Evolutionary conservation across 2,888 invertebrate species (phyloP), one percentile per base, ranked within the genome.

Genomic region (Aphodius granarius): DNA sequence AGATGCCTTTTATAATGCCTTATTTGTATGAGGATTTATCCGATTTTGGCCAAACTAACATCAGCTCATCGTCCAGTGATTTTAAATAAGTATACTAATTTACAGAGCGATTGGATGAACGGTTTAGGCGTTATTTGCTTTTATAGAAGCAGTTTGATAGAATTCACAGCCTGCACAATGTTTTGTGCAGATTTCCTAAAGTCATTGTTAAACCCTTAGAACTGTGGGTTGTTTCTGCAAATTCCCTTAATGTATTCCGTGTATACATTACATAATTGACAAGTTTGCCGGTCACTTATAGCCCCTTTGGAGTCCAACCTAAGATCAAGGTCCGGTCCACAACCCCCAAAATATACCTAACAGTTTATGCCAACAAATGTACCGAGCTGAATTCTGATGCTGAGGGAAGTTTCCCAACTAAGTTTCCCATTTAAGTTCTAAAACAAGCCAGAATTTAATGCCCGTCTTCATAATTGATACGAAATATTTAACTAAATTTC

Each of bases 301-400:
- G 43, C 43, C 43, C 6, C n/a, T n/a, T n/a, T 9, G 13, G 13
- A 13, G 43, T 43, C 43, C 43, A 3, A 6, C 43, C 43, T 43
- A 43, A 43, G 43, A 43, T 13, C 3, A 43, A 43, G 43, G 68
- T 68, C 22, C 22, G 68, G 68, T 20, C 9, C 68, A 68, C 21
- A 22, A 19, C 68, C 21, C 68, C 13, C n/a, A 68, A 68, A 21
- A 21, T 20, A 20, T n/a, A 20, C 22, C 68, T 68, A 68, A 68
- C 21, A 21, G 22, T 68, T 68, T 68, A 68, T 68, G n/a, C 68
- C 68, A 68, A 68, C 68, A 68, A 68, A 68, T 22, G 68, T n/a
- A 43, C 43, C 43, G 43, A 6, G 43, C 13, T 43, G 43, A 43
- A 43, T 43, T 43, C 43, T 43, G 43, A 43, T 43, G 43, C 43